Evolutionary conservation across 2,888 invertebrate species (phyloP).

Genomic region (Pelosia muscerda): DNA sequence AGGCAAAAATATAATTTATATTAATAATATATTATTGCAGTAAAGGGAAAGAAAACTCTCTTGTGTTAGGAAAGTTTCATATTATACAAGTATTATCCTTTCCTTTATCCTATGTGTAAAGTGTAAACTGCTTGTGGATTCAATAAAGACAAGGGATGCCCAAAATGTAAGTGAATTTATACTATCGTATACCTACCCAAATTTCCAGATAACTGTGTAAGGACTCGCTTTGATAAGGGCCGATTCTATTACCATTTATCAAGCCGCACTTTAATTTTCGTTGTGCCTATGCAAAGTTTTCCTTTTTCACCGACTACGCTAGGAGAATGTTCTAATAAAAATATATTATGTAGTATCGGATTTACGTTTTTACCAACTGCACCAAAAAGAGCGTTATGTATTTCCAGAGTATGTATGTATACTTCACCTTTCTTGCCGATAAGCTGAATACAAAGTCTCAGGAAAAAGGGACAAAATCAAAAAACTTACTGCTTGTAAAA

Average conservation of each 20-base stretch:
- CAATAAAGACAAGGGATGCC: slow-evolving; percentile 15
- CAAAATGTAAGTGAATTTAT: slow-evolving; percentile 21
- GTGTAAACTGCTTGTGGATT: slow-evolving; percentile 5
- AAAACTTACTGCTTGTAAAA: too few species aligned
- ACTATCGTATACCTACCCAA: slow-evolving; percentile 17
- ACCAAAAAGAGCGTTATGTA: too few species aligned
- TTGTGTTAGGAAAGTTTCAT: neutral
- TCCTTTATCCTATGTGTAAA: too few species aligned
- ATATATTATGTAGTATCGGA: too few species aligned
- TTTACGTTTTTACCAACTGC: too few species aligned
- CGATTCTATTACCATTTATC: slow-evolving; percentile 24
- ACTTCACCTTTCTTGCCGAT: too few species aligned
- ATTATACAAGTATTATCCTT: neutral
- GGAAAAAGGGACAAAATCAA: too few species aligned
- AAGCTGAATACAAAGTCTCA: too few species aligned
- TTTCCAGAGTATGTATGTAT: too few species aligned
- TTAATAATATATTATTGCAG: too few species aligned
- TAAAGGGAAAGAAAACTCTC: neutral
- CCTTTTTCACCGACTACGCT: slow-evolving; percentile 24
- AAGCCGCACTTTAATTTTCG: slow-evolving; percentile 11
- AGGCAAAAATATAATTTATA: too few species aligned
- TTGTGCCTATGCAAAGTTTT: slow-evolving; percentile 49
- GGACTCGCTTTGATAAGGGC: slow-evolving; percentile 13
- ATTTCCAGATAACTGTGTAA: slow-evolving; percentile 17
- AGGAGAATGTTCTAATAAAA: too few species aligned